phyloP scores from a whole-genome alignment of 2,797 vertebrate species.

The Alectoris magna region DNA sequence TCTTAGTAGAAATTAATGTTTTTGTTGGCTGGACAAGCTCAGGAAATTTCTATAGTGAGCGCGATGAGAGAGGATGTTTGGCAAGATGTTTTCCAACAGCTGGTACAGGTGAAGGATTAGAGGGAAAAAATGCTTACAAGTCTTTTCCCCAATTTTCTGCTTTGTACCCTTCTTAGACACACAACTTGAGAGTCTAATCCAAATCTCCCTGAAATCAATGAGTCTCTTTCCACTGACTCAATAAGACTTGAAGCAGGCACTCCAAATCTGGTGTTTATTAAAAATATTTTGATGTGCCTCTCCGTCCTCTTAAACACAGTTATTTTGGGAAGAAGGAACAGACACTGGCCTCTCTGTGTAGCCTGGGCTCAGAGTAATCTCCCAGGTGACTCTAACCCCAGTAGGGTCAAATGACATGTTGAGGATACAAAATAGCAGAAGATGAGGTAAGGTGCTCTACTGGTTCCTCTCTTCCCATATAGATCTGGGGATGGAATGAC shows the following conservation, averaged over 20 bases:
- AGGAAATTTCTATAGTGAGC: slow-evolving; percentile 66
- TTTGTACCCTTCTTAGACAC: not conserved
- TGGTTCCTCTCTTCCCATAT: not conserved
- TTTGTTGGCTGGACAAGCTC: slow-evolving; percentile 57
- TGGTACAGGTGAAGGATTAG: slow-evolving; percentile 53
- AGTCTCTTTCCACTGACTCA: not conserved
- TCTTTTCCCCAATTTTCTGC: not conserved
- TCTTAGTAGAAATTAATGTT: slow-evolving; percentile 65
- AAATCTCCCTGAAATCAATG: slow-evolving; percentile 5
- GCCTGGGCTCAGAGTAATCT: not conserved
- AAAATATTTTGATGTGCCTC: not conserved
- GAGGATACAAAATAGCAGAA: accelerated
- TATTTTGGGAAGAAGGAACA: not conserved
- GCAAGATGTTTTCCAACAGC: slow-evolving; percentile 47
- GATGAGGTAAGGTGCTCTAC: not conserved
- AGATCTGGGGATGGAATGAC: not conserved
- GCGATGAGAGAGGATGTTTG: slow-evolving; percentile 66
- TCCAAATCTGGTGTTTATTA: not conserved
- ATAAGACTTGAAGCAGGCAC: not conserved
- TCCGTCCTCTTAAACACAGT: not conserved
- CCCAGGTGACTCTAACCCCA: not conserved
- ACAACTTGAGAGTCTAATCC: not conserved
- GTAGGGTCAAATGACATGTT: not conserved
- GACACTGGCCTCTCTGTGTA: not conserved
- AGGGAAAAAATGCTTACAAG: slow-evolving; percentile 12